These are phyloP conservation scores for Rhynchomys soricoides DNA, from an alignment of 2,113 vertebrate genomes.

Conservation along the genomic window DNA sequence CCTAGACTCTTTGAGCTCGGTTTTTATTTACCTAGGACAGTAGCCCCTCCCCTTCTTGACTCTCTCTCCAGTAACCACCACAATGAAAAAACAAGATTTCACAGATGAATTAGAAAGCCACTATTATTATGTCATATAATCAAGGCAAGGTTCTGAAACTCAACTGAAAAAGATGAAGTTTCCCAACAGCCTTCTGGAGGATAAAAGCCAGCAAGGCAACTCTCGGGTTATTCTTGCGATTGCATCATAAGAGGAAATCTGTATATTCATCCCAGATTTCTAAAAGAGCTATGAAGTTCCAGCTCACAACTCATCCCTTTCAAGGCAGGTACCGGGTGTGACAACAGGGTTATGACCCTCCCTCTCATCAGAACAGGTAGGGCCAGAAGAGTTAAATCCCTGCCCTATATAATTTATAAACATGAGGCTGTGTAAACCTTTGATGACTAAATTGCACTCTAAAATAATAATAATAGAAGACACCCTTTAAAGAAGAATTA, in stretches of 20 bases:
- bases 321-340: slow-evolving; percentile 65
- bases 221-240: slow-evolving; percentile 52
- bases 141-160: slow-evolving; percentile 66
- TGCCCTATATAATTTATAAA: slow-evolving; percentile 83
- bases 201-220: slow-evolving; percentile 41
- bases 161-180: slow-evolving; percentile 56
- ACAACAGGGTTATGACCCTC: slow-evolving; percentile 80
- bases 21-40: slow-evolving; percentile 54
- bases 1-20: neutral
- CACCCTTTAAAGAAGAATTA: slow-evolving; percentile 84
- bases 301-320: slow-evolving; percentile 72
- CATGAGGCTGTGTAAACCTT: slow-evolving; percentile 80
- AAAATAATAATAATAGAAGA: slow-evolving; percentile 84
- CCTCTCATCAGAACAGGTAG: slow-evolving; percentile 78
- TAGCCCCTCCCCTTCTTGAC: neutral
- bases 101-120: slow-evolving; percentile 61
- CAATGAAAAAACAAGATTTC: slow-evolving; percentile 56
- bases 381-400: slow-evolving; percentile 79
- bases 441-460: slow-evolving; percentile 83
- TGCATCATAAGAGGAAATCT: slow-evolving; percentile 71
- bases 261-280: slow-evolving; percentile 59
- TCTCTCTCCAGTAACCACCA: neutral
- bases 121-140: slow-evolving; percentile 66
- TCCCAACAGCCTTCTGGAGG: slow-evolving; percentile 44
- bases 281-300: slow-evolving; percentile 64